Base-by-base conservation (phyloP, 1,140 invertebrate genomes). In the Drosophila aff. region DNA sequence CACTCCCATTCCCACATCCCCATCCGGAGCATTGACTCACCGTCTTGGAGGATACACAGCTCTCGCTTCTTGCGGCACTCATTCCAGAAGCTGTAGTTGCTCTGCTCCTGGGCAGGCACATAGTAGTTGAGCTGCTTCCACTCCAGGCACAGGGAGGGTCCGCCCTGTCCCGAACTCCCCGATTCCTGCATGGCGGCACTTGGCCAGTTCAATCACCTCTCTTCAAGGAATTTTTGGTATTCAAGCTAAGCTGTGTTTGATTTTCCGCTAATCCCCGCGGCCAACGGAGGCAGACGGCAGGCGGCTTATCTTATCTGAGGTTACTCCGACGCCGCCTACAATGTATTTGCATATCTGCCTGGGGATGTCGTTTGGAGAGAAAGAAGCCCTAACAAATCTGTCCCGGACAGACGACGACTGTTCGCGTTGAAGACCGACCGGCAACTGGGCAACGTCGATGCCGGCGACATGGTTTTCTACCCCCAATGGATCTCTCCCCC, bases 51-150 rank as follows among this genome's bases (percentile, higher is more conserved):
- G 38, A 92, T 90, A 0, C 66, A 73, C 13, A 87, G 31, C 53
- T 92, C 91, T 10, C 74, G 77, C 61, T 86, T 62, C 46, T 82
- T 84, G 7, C 77, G 91, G 63, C 91, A 92, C 50, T 84, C 85
- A 26, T 91, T 82, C 91, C 91, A 92, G 57, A 92, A 92, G 40
- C 82, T 91, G 33, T 90, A 92, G 49, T 92, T 92, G 60, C 75
- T 91, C 53, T 92, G 80, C 63, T 92, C 91, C 66, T 81, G 86
- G n/a, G 91, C 82, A n/a, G 91, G 91, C 50, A 92, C 91, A 67
- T 78, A 84, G 58, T 91, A 92, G 58, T 92, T 92, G 3, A 92
- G 76, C 58, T 92, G 79, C 55, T 92, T 92, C 91, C 91, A 92
- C 50, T 92, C 91, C 44, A 92, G 83, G 69, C 91, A 92, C 55